Evolutionary conservation across 2,797 vertebrate species (phyloP).

Genomic region (Acanthurus tractus): DNA sequence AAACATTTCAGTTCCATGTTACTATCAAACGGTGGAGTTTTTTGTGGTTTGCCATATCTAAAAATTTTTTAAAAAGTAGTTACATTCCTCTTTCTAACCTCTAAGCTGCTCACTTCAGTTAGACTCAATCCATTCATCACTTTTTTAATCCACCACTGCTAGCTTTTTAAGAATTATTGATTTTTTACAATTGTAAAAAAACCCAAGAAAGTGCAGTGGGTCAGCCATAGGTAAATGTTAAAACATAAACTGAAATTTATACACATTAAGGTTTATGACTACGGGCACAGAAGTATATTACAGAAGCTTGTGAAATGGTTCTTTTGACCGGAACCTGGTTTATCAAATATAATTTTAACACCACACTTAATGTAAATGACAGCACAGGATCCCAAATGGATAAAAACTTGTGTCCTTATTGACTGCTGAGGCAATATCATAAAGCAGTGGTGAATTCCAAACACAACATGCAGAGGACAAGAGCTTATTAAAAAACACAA

Average conservation of each 20-base stretch:
- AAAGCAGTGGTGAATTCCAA: constrained; percentile 47
- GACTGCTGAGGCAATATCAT: constrained; percentile 35
- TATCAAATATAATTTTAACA: constrained; percentile 7
- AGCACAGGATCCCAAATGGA: neutral
- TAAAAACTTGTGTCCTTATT: neutral
- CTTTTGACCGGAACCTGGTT: constrained; percentile 21
- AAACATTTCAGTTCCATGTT: neutral
- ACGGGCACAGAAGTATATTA: neutral
- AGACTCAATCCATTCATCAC: neutral
- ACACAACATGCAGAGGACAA: constrained; percentile 40
- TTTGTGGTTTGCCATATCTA: constrained; percentile 13
- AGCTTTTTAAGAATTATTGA: constrained; percentile 21
- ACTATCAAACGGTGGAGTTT: constrained; percentile 4
- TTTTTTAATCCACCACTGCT: constrained; percentile 2
- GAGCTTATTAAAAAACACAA: constrained; percentile 67
- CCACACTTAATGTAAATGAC: constrained; percentile 5
- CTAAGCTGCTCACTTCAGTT: constrained; percentile 23
- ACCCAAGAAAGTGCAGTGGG: neutral
- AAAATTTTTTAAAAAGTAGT: neutral
- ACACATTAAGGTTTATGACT: neutral
- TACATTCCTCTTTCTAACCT: constrained; percentile 13
- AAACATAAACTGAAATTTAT: neutral
- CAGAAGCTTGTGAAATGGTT: neutral
- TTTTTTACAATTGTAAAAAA: constrained; percentile 3
- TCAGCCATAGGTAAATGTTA: neutral